These are phyloP conservation scores for Silurus glanis DNA, from an alignment of 2,113 vertebrate genomes.

Conservation along the genomic window DNA sequence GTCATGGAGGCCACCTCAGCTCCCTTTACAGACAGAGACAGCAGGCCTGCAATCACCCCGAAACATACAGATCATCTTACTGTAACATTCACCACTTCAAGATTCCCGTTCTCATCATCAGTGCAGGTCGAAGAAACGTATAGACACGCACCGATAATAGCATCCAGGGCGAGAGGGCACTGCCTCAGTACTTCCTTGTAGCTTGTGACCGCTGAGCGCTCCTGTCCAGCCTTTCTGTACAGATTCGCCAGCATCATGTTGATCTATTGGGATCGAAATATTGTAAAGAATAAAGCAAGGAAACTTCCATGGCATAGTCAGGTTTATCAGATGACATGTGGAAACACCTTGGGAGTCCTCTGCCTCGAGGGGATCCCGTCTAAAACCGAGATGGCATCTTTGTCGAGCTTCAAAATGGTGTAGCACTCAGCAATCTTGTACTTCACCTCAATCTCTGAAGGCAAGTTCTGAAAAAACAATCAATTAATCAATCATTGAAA, in stretches of 20 bases:
- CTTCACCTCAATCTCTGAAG: conserved; percentile 97
- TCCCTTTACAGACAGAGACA: conserved; percentile 96
- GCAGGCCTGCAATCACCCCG: conserved; percentile 75
- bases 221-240: conserved; percentile 96
- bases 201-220: conserved; percentile 94
- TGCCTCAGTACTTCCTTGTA: conserved; percentile 98
- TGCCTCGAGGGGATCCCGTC: conserved; percentile 96
- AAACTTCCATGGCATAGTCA: neutral
- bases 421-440: conserved; percentile 99
- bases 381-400: conserved; percentile 94
- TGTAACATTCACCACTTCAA: neutral
- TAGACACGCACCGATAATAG: conserved; percentile 83
- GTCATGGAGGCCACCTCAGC: conserved; percentile 98
- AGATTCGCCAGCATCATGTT: conserved; percentile 98
- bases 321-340: neutral
- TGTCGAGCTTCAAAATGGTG: conserved; percentile 94
- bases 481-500: neutral
- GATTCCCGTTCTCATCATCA: neutral
- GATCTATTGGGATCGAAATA: conserved; percentile 73
- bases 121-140: neutral
- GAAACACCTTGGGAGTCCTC: conserved; percentile 89
- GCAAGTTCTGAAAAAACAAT: conserved; percentile 80
- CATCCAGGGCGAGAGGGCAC: conserved; percentile 93
- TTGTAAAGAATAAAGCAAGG: neutral
- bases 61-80: neutral